These are phyloP conservation scores for Agelaius tricolor DNA, from an alignment of 2,113 vertebrate genomes.

Conservation along the genomic window DNA sequence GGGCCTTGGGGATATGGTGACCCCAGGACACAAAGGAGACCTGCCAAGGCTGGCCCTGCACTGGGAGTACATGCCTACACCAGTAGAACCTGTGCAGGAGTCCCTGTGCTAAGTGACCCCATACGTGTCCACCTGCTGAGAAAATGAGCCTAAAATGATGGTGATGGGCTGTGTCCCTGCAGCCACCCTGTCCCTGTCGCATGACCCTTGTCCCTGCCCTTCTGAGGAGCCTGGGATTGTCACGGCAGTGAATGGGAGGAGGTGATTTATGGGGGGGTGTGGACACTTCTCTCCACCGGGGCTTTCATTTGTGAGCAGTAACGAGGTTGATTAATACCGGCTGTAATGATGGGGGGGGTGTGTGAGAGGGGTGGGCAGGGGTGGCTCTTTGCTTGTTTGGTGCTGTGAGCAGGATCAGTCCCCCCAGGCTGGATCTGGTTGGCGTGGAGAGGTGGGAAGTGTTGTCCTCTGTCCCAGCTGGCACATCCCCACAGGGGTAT, in stretches of 20 bases:
- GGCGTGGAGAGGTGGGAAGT: neutral
- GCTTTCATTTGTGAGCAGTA: neutral
- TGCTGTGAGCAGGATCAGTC: neutral
- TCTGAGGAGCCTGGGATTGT: neutral
- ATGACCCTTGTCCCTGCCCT: constrained; percentile 24
- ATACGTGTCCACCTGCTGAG: neutral
- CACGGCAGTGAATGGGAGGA: neutral
- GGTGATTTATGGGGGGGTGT: constrained; percentile 12
- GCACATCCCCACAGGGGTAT: neutral
- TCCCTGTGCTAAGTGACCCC: neutral
- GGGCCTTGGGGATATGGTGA: neutral
- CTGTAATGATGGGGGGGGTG: neutral
- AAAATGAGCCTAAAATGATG: neutral
- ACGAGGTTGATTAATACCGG: neutral
- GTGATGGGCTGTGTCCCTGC: neutral
- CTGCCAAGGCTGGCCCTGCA: neutral
- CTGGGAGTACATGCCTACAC: neutral
- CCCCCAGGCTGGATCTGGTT: neutral
- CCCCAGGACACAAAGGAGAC: neutral
- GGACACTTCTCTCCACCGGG: neutral
- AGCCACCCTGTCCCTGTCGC: neutral
- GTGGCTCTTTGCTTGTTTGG: neutral
- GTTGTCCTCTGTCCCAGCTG: neutral
- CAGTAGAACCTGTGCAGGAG: neutral
- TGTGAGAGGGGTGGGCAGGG: neutral